These are phyloP conservation scores for Sinopyrophorus schimmeli DNA, from an alignment of 2,888 invertebrate genomes.

Conservation along the genomic window DNA sequence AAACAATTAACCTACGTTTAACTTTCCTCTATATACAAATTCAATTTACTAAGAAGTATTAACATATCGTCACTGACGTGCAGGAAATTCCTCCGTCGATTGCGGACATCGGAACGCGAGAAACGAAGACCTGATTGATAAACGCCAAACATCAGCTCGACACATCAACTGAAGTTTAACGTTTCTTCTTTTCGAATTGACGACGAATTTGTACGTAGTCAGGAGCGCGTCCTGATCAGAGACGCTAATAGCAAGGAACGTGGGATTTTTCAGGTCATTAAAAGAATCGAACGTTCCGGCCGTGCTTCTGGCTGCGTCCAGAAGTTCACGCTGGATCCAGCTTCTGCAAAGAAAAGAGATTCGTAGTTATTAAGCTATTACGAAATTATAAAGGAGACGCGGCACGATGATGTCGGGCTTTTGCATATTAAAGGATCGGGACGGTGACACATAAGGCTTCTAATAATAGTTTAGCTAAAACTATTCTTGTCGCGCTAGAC, in stretches of 20 bases:
- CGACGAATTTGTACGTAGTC: constrained; percentile 38
- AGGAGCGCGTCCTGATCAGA: constrained; percentile 45
- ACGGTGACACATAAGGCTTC: constrained; percentile 39
- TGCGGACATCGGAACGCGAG: no score
- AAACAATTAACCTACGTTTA: constrained; percentile 27
- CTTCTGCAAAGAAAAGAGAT: constrained; percentile 31
- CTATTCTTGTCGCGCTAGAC: constrained; percentile 39
- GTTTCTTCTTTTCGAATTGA: constrained; percentile 28
- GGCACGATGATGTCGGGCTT: constrained; percentile 32
- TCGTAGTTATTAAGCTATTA: no score
- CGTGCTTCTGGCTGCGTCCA: constrained; percentile 33
- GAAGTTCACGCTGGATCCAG: constrained; percentile 22
- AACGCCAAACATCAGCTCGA: constrained; percentile 39
- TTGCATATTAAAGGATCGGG: constrained; percentile 33
- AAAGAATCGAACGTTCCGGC: constrained; percentile 44
- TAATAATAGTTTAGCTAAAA: constrained; percentile 45
- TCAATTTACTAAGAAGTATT: constrained; percentile 17
- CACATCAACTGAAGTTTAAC: constrained; percentile 39
- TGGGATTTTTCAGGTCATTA: constrained; percentile 48
- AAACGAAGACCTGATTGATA: constrained; percentile 12
- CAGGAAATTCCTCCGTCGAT: constrained; percentile 8
- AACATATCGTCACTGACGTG: constrained; percentile 31
- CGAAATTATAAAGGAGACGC: constrained; percentile 19
- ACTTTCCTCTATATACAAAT: constrained; percentile 50
- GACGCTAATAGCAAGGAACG: constrained; percentile 40